Evolutionary conservation across 35 echinoderm and acorn worm genomes (phyloP).

Genomic region (Heliocidaris tuberculata): DNA sequence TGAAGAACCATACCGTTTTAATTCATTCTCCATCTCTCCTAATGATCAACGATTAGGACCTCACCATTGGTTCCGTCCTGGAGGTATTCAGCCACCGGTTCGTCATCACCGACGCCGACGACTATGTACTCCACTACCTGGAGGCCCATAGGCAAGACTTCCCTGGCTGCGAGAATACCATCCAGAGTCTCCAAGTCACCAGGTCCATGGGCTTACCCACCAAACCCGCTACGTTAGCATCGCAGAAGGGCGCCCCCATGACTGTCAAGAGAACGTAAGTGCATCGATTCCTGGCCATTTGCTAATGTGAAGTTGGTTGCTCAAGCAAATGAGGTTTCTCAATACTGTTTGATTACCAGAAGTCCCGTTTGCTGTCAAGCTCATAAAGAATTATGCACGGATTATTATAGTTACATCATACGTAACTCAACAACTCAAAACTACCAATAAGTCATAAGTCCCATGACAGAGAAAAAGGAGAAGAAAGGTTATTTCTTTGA

Average conservation of each 20-base stretch:
- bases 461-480: too few species aligned
- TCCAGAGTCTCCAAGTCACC: slow-evolving; percentile 58
- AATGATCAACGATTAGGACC: slow-evolving; percentile 46
- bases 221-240: background rate
- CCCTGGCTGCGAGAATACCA: slow-evolving; percentile 82
- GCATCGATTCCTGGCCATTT: background rate
- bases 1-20: background rate
- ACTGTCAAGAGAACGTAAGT: slow-evolving; percentile 82
- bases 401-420: too few species aligned
- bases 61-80: slow-evolving; percentile 78
- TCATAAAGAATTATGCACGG: too few species aligned
- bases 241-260: slow-evolving; percentile 89
- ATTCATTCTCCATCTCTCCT: background rate
- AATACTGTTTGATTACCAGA: too few species aligned
- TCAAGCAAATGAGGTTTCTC: too few species aligned
- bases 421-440: too few species aligned
- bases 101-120: slow-evolving; percentile 85
- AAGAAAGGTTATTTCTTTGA: too few species aligned
- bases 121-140: slow-evolving; percentile 83
- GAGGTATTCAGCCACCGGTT: slow-evolving; percentile 84
- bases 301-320: background rate
- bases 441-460: too few species aligned
- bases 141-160: slow-evolving; percentile 72
- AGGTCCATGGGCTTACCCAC: background rate
- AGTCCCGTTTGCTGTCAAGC: too few species aligned